Conservation (phyloP, 2,888 invertebrate species). For the Netelia fuscicornis region DNA sequence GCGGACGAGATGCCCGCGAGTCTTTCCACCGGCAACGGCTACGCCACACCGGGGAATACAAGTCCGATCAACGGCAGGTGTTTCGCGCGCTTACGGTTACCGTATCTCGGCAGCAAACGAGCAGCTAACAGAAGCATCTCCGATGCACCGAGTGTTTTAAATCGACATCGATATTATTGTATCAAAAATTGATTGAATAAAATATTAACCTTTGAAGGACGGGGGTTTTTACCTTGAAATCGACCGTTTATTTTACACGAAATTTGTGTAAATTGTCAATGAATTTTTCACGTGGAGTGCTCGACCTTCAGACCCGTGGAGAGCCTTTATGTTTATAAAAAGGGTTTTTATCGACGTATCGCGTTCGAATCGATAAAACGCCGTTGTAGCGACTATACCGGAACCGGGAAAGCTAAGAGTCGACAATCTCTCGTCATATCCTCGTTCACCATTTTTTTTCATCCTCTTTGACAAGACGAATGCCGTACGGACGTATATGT, state of each 20-base stretch:
- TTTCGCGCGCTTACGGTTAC: constrained; percentile 51
- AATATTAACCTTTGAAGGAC: neutral
- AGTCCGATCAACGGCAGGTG: constrained; percentile 60
- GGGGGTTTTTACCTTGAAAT: too few relatives aligned
- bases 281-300: too few relatives aligned
- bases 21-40: constrained; percentile 2
- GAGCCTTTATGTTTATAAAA: too few relatives aligned
- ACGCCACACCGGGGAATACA: constrained; percentile 30
- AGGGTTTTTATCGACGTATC: constrained; percentile 6
- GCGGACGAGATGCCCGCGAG: constrained; percentile 38
- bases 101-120: constrained; percentile 55
- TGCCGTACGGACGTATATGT: constrained; percentile 54
- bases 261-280: too few relatives aligned
- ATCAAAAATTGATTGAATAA: neutral
- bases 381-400: neutral
- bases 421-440: constrained; percentile 25
- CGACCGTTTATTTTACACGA: too few relatives aligned
- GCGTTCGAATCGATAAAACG: too few relatives aligned
- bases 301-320: too few relatives aligned
- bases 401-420: constrained; percentile 26
- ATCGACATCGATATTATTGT: constrained; percentile 29
- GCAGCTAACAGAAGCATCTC: constrained; percentile 62
- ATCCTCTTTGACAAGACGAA: constrained; percentile 21
- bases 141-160: constrained; percentile 38
- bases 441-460: constrained; percentile 11